Evolutionary conservation across 2,797 vertebrate species (phyloP), one percentile per base, ranked within the genome.

Genomic region (Tenualosa thibaudeaui): DNA sequence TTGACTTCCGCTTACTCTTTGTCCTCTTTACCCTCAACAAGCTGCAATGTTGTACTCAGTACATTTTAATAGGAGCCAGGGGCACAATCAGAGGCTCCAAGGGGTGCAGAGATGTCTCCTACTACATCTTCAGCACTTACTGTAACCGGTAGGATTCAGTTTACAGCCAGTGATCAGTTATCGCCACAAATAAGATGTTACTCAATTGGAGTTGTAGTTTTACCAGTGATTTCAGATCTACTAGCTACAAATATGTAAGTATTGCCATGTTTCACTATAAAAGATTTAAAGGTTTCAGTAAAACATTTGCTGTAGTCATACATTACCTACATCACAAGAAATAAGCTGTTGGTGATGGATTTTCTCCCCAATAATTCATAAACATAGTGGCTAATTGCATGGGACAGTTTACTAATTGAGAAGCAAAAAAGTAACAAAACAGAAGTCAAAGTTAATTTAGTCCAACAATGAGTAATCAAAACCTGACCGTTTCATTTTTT

Each of bases 1-100:
- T 24, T 24, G 58, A 60, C 58, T 60, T 60, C 58, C n/a, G 24
- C 58, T 62, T 8, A 6, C 89, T 90, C 92, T 93, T 93, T 95
- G 95, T 95, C 95, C 95, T 95, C 95, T 96, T 96, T 96, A 96
- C 95, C 95, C 95, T 96, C 95, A 95, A 95, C 94, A 95, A 94
- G 94, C 93, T 87, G 93, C 94, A 95, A 96, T 94, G 95, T 96
- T 96, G 93, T 95, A 94, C 94, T 94, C 95, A 95, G 90, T 92
- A 93, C 19, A 5, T 94, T 94, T 94, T 94, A 94, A 94, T 93
- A 92, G 94, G 95, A 95, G 92, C 93, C 91, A 91, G 94, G 91
- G 90, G 93, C 90, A 89, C 90, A 89, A 88, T 89, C 90, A 82
- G 84, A 85, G 78, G 81, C 85, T 75, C 82, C 82, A 65, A 82